Percentiles rank a stretch among this genome's conserved stretches.
These are phyloP conservation scores for Umimayanthus kanabou DNA, from an alignment of 92 coral and sea anemone species.

Conservation along the genomic window DNA sequence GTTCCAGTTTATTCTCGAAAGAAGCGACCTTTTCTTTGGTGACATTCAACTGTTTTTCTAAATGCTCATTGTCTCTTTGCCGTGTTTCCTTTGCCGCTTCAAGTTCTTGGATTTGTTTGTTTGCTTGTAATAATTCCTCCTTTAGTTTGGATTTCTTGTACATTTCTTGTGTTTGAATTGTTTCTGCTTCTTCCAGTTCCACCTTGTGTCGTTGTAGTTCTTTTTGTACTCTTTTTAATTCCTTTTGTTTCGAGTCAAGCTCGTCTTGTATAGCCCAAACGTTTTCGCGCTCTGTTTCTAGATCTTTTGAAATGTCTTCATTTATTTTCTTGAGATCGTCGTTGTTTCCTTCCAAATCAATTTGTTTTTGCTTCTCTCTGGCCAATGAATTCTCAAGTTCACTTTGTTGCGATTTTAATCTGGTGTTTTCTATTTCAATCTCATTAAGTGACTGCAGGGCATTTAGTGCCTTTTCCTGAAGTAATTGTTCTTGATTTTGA, in stretches of 20 bases:
- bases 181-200: constrained; percentile 65
- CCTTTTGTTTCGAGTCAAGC: constrained; percentile 61
- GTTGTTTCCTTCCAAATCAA: constrained; percentile 58
- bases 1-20: constrained; percentile 67
- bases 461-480: constrained; percentile 65
- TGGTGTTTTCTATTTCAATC: constrained; percentile 56
- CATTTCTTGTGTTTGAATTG: constrained; percentile 49
- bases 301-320: constrained; percentile 65
- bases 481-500: constrained; percentile 65
- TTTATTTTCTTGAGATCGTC: constrained; percentile 68
- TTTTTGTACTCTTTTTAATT: constrained; percentile 56
- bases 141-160: constrained; percentile 71
- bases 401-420: constrained; percentile 54
- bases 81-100: constrained; percentile 64
- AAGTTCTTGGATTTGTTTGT: constrained; percentile 65
- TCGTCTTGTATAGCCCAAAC: constrained; percentile 65
- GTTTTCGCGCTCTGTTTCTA: constrained; percentile 62
- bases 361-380: constrained; percentile 54
- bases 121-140: constrained; percentile 59
- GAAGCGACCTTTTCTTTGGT: constrained; percentile 58
- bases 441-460: constrained; percentile 64
- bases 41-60: constrained; percentile 62
- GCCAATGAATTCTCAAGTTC: constrained; percentile 57
- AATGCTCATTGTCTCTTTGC: constrained; percentile 64
- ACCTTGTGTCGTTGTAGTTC: constrained; percentile 65